Evolutionary conservation across 1,140 invertebrate genomes (phyloP).

Genomic region (Drosophila asahinai): DNA sequence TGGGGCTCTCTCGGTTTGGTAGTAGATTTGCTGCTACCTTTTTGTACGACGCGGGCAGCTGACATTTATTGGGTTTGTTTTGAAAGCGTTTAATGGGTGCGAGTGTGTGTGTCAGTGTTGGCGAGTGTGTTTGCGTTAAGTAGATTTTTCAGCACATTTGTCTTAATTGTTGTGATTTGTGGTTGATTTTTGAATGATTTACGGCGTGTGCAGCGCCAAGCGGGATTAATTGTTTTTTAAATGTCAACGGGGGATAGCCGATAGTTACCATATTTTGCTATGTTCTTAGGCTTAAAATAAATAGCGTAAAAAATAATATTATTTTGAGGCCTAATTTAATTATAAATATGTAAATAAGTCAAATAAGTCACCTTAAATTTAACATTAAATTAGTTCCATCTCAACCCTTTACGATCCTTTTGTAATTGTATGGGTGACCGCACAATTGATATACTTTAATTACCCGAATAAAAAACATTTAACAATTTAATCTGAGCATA

Average conservation of each 20-base stretch:
- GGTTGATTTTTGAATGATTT: constrained; percentile 83
- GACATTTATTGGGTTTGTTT: constrained; percentile 82
- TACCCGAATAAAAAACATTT: constrained; percentile 84
- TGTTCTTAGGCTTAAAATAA: background rate
- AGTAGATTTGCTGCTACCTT: constrained; percentile 63
- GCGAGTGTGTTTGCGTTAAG: constrained; percentile 75
- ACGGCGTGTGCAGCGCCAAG: constrained; percentile 46
- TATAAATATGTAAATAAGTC: background rate
- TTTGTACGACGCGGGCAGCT: constrained; percentile 35
- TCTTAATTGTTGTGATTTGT: constrained; percentile 84
- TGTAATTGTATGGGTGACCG: constrained; percentile 24
- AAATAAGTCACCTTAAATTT: background rate
- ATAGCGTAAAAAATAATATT: background rate
- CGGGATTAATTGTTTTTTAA: constrained; percentile 72
- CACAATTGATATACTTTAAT: constrained; percentile 82
- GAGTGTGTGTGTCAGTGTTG: constrained; percentile 28
- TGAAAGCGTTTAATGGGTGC: constrained; percentile 71
- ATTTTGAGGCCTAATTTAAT: background rate
- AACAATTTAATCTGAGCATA: constrained; percentile 85
- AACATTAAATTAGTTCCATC: background rate
- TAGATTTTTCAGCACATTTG: constrained; percentile 84
- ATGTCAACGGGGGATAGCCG: constrained; percentile 39
- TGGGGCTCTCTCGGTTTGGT: constrained; percentile 4
- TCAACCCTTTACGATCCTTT: constrained; percentile 17
- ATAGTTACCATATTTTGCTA: constrained; percentile 20